Evolutionary conservation across 1,140 invertebrate species (phyloP).

Genomic region (Lepidurus couesii): DNA sequence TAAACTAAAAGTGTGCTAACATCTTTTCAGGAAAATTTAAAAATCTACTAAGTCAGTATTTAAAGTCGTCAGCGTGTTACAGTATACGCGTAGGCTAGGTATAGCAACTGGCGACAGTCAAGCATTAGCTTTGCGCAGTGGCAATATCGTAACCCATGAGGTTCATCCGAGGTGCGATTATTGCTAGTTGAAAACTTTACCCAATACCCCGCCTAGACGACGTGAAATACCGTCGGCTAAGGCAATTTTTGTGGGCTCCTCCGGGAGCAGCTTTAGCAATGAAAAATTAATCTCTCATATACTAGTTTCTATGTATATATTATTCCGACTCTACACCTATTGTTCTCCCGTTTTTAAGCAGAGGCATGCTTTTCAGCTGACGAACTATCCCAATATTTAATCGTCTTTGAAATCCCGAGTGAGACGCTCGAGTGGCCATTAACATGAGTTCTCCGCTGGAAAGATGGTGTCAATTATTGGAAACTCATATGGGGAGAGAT

Average conservation of each 20-base stretch:
- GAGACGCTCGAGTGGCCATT: background rate
- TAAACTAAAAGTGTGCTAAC: background rate
- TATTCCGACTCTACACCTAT: background rate
- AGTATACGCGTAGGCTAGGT: background rate
- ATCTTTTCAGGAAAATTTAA: background rate
- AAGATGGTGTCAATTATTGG: constrained; percentile 40
- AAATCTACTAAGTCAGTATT: background rate
- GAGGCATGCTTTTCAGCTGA: background rate
- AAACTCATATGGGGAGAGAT: constrained; percentile 53
- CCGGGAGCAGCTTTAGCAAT: constrained; percentile 30
- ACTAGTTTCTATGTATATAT: background rate
- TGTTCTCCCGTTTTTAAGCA: background rate
- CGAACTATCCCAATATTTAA: background rate
- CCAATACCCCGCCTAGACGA: constrained; percentile 89
- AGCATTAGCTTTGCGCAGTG: constrained; percentile 49
- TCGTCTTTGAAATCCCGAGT: too few species aligned
- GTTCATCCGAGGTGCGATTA: constrained; percentile 52
- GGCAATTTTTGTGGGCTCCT: constrained; percentile 74
- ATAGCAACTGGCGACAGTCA: background rate
- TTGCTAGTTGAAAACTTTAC: constrained; percentile 57
- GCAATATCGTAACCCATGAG: constrained; percentile 53
- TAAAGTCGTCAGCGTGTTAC: background rate
- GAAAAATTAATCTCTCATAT: constrained; percentile 2
- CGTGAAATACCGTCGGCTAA: constrained; percentile 84
- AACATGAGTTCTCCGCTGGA: constrained; percentile 17